Percentiles rank a stretch among this genome's conserved stretches.
phyloP scores from a whole-genome alignment of 1,140 invertebrate species.

The Anastrepha ludens region DNA sequence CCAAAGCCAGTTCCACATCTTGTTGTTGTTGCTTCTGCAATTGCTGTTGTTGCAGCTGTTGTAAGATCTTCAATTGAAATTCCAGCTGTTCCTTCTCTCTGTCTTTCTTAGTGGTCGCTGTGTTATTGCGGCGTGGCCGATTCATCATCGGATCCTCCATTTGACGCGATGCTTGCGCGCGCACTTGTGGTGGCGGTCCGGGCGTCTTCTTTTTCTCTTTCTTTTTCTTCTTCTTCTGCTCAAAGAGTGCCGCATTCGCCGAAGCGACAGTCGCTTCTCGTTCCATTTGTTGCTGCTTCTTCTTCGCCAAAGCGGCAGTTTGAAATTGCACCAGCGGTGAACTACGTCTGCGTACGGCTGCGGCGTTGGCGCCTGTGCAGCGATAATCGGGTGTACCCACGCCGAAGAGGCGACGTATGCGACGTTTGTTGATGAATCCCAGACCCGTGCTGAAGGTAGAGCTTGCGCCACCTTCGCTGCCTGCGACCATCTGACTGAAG shows the following conservation, averaged over 20 bases:
- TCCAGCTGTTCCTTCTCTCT: conserved; percentile 39
- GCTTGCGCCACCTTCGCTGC: conserved; percentile 57
- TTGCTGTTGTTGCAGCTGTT: conserved; percentile 58
- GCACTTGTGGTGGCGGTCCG: conserved; percentile 66
- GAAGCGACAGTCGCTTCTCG: conserved; percentile 69
- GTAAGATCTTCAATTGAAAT: conserved; percentile 52
- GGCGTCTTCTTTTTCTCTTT: conserved; percentile 71
- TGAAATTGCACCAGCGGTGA: conserved; percentile 68
- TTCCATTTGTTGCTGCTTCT: conserved; percentile 67
- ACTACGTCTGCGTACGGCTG: conserved; percentile 63
- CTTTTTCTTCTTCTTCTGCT: conserved; percentile 62
- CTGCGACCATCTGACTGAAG: conserved; percentile 71
- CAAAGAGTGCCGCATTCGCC: conserved; percentile 67
- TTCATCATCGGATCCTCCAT: conserved; percentile 71
- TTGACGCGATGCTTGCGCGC: conserved; percentile 67
- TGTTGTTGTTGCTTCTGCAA: conserved; percentile 65
- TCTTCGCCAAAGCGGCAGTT: conserved; percentile 57
- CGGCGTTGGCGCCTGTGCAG: conserved; percentile 60
- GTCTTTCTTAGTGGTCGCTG: conserved; percentile 39
- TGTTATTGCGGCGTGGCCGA: conserved; percentile 62
- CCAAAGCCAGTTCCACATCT: neutral
- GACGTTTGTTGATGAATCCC: conserved; percentile 70
- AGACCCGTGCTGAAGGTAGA: conserved; percentile 64
- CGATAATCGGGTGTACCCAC: conserved; percentile 59
- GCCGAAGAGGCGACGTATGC: conserved; percentile 67